Evolutionary conservation across 2,113 vertebrate species (phyloP).

Genomic region (Leptodactylus fuscus): DNA sequence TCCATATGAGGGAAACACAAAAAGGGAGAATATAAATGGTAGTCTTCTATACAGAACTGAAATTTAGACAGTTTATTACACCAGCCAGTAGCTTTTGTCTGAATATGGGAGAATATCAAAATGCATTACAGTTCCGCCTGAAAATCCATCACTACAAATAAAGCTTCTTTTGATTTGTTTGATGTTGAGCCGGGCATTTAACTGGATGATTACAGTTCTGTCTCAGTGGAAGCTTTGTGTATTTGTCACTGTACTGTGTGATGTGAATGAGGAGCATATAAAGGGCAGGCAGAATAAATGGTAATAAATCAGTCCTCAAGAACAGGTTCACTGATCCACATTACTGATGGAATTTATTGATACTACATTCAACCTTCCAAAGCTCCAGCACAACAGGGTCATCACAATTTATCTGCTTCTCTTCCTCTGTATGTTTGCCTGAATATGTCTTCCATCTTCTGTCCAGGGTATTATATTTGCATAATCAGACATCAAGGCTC

Average conservation of each 20-base stretch:
- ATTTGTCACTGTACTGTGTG: slow-evolving; percentile 45
- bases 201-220: slow-evolving; percentile 43
- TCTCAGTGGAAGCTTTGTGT: slow-evolving; percentile 22
- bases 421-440: slow-evolving; percentile 3
- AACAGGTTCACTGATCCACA: slow-evolving; percentile 38
- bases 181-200: slow-evolving; percentile 38
- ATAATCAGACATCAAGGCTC: background rate
- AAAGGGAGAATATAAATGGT: too few species aligned
- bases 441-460: background rate
- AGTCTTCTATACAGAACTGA: background rate
- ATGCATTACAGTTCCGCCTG: slow-evolving; percentile 16
- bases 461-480: background rate
- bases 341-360: slow-evolving; percentile 50
- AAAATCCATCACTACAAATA: slow-evolving; percentile 22
- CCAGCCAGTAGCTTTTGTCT: slow-evolving; percentile 4
- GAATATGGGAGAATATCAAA: slow-evolving; percentile 14
- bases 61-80: background rate
- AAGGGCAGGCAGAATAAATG: slow-evolving; percentile 51
- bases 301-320: slow-evolving; percentile 37
- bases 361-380: slow-evolving; percentile 42
- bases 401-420: slow-evolving; percentile 4
- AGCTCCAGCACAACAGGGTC: slow-evolving; percentile 27
- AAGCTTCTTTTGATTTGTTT: slow-evolving; percentile 22
- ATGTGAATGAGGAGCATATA: slow-evolving; percentile 47
- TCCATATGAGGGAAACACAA: too few species aligned